phyloP scores from a whole-genome alignment of 2,888 invertebrate genomes.

The Cabera pusaria region DNA sequence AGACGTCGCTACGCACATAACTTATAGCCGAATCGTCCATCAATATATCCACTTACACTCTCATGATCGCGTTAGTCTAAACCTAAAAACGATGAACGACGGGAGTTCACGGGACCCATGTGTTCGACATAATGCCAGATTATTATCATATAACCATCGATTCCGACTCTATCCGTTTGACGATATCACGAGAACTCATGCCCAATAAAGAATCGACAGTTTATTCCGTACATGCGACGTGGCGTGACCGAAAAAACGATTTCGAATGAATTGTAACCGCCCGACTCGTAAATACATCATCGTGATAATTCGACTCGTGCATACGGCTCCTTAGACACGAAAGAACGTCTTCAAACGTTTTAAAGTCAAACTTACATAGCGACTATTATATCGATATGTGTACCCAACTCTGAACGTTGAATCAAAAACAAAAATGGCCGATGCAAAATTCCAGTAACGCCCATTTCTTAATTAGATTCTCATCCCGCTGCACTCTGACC shows the following conservation, averaged over 20 bases:
- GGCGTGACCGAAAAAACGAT: slow-evolving; percentile 80
- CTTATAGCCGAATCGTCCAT: slow-evolving; percentile 45
- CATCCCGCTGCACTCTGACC: slow-evolving; percentile 81
- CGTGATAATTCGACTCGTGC: slow-evolving; percentile 66
- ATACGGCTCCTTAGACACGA: slow-evolving; percentile 47
- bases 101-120: slow-evolving; percentile 47
- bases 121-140: slow-evolving; percentile 57
- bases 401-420: too few relatives aligned
- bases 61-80: background rate
- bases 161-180: slow-evolving; percentile 49
- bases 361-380: slow-evolving; percentile 33
- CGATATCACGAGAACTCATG: slow-evolving; percentile 61
- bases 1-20: slow-evolving; percentile 50
- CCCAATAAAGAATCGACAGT: slow-evolving; percentile 73
- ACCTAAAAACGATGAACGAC: slow-evolving; percentile 32
- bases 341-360: slow-evolving; percentile 47
- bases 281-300: slow-evolving; percentile 73
- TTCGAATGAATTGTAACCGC: slow-evolving; percentile 70
- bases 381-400: too few relatives aligned
- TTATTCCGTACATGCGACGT: slow-evolving; percentile 76
- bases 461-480: slow-evolving; percentile 81
- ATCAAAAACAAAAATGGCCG: slow-evolving; percentile 55
- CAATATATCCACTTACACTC: background rate
- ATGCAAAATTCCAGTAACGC: slow-evolving; percentile 65
- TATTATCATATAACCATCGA: slow-evolving; percentile 59